These are phyloP conservation scores for Hydractinia symbiolongicarpus DNA, from an alignment of 30 jellyfish, hydroid and myxozoan genomes.

Conservation along the genomic window DNA sequence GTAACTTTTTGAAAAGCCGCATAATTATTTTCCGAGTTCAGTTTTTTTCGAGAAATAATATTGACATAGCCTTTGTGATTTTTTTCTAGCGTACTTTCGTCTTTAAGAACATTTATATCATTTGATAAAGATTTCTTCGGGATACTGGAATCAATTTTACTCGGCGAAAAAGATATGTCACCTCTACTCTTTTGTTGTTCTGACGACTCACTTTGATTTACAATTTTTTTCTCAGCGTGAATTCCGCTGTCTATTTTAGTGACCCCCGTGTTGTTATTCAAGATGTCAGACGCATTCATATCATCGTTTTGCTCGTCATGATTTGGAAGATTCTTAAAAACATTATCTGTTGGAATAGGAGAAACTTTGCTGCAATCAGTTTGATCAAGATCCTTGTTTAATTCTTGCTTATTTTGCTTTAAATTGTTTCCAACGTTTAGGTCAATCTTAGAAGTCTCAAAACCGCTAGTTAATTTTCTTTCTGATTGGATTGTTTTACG, in stretches of 20 bases:
- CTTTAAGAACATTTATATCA: conserved; percentile 1
- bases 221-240: conserved; percentile 15
- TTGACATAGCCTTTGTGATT: not conserved
- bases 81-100: not conserved
- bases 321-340: not conserved
- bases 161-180: conserved; percentile 10
- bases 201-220: conserved; percentile 18
- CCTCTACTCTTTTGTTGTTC: conserved; percentile 22
- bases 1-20: conserved; percentile 16
- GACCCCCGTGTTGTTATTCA: conserved; percentile 15
- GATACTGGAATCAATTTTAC: not conserved
- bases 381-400: not conserved
- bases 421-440: not conserved
- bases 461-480: conserved; percentile 20
- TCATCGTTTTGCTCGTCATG: not conserved
- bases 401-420: not conserved
- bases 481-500: conserved; percentile 12
- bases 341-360: not conserved
- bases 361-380: not conserved
- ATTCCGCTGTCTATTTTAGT: conserved; percentile 4
- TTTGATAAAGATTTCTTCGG: not conserved
- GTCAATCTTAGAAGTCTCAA: conserved; percentile 16
- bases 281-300: not conserved
- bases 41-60: conserved; percentile 1
- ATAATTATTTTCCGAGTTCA: conserved; percentile 16